These are phyloP conservation scores for Drosophila cracens DNA, from an alignment of 2,888 invertebrate species.

Conservation along the genomic window DNA sequence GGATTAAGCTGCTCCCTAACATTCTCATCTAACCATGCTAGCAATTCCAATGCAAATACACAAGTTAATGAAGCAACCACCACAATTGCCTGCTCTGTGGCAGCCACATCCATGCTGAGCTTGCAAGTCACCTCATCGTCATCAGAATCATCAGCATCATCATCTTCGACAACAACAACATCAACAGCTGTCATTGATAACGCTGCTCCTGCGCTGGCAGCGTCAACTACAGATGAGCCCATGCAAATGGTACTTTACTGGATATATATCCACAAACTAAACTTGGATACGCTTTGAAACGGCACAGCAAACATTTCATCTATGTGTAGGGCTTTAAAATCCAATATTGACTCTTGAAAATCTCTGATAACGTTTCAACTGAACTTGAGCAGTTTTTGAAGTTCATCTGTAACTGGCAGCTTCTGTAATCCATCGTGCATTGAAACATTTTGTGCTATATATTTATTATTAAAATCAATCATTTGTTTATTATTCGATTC, in stretches of 20 bases:
- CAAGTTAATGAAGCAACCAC: constrained; percentile 34
- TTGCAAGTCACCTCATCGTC: constrained; percentile 29
- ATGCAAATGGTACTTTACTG: constrained; percentile 63
- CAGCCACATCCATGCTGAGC: constrained; percentile 45
- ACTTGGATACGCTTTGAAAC: constrained; percentile 56
- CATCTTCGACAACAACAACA: constrained; percentile 31
- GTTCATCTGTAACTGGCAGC: constrained; percentile 6
- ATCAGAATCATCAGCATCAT: constrained; percentile 30
- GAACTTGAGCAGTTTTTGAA: not conserved
- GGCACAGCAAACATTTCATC: constrained; percentile 31
- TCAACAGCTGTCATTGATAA: constrained; percentile 40
- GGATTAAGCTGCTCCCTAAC: constrained; percentile 22
- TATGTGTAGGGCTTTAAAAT: constrained; percentile 6
- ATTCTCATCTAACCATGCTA: constrained; percentile 39
- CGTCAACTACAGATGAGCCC: constrained; percentile 52
- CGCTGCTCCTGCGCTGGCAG: constrained; percentile 31
- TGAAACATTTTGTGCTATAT: constrained; percentile 52
- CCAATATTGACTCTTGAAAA: not conserved
- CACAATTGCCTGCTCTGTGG: constrained; percentile 57
- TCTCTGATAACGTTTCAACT: not conserved
- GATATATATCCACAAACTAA: constrained; percentile 13
- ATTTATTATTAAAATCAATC: not conserved
- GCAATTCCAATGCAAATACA: constrained; percentile 12
- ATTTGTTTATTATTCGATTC: constrained; percentile 8
- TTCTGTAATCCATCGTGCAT: constrained; percentile 19